phyloP scores from a whole-genome alignment of 2,797 vertebrate genomes.

The Epinephelus awoara region DNA sequence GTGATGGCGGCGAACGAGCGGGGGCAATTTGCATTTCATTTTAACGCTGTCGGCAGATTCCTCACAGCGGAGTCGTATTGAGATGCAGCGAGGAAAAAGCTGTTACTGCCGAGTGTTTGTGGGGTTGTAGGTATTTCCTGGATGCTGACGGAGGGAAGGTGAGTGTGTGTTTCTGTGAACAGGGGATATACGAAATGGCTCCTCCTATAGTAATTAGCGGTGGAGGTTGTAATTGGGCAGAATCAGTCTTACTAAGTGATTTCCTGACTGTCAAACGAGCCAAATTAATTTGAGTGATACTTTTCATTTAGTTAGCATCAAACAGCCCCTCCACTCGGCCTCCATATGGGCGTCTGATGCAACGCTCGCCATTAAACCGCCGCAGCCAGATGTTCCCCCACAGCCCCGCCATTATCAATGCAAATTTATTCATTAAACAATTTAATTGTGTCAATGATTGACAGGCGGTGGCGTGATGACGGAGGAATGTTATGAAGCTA shows the following conservation, averaged over 20 bases:
- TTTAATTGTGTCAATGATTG: conserved; percentile 88
- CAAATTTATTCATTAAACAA: conserved; percentile 90
- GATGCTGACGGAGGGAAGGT: conserved; percentile 31
- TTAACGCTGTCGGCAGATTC: conserved; percentile 62
- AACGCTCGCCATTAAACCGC: conserved; percentile 79
- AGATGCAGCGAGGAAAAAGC: conserved; percentile 77
- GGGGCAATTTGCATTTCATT: conserved; percentile 82
- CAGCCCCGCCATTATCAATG: conserved; percentile 83
- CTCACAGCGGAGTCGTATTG: conserved; percentile 59
- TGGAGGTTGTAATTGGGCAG: conserved; percentile 78
- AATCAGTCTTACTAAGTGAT: conserved; percentile 86
- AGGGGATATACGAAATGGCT: conserved; percentile 38
- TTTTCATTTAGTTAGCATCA: conserved; percentile 87
- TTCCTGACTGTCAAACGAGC: conserved; percentile 85
- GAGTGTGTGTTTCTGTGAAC: conserved; percentile 17
- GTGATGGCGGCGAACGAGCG: conserved; percentile 55
- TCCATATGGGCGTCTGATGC: conserved; percentile 86
- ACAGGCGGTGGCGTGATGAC: conserved; percentile 82
- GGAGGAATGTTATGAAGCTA: conserved; percentile 83
- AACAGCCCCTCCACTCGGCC: conserved; percentile 81
- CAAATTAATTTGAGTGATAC: conserved; percentile 87
- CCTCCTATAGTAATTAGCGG: conserved; percentile 80
- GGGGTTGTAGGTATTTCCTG: conserved; percentile 33
- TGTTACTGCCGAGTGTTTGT: conserved; percentile 38
- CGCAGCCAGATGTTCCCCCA: conserved; percentile 84